phyloP scores from a whole-genome alignment of 2,888 invertebrate species.

The Deilephila porcellus region DNA sequence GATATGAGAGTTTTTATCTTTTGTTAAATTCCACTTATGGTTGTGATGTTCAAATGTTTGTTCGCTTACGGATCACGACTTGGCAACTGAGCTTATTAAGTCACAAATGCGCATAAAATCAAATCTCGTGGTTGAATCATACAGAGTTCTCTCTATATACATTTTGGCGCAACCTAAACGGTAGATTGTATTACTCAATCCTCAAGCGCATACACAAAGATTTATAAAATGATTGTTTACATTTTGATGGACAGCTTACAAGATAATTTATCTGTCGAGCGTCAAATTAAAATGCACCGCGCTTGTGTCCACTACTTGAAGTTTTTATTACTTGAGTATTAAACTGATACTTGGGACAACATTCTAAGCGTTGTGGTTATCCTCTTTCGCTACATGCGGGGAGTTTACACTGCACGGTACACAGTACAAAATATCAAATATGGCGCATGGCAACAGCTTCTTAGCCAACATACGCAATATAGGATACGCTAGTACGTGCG shows the following conservation, averaged over 20 bases:
- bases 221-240: background rate
- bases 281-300: conserved; percentile 16
- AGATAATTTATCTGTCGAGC: background rate
- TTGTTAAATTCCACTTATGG: conserved; percentile 17
- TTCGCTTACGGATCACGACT: background rate
- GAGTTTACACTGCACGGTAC: background rate
- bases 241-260: conserved; percentile 11
- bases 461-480: background rate
- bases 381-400: conserved; percentile 7
- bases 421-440: conserved; percentile 7
- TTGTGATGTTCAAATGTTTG: conserved; percentile 1
- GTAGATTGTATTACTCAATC: background rate
- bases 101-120: background rate
- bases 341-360: conserved; percentile 24
- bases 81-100: background rate
- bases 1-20: conserved; percentile 18
- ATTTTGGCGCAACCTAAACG: background rate
- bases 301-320: conserved; percentile 14
- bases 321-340: conserved; percentile 24
- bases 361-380: conserved; percentile 19
- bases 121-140: background rate
- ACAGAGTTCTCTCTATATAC: background rate
- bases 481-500: background rate
- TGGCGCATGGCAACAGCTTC: conserved; percentile 18
- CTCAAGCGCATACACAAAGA: background rate